phyloP scores from a whole-genome alignment of 2,113 vertebrate genomes.

The Colinus virginianus region DNA sequence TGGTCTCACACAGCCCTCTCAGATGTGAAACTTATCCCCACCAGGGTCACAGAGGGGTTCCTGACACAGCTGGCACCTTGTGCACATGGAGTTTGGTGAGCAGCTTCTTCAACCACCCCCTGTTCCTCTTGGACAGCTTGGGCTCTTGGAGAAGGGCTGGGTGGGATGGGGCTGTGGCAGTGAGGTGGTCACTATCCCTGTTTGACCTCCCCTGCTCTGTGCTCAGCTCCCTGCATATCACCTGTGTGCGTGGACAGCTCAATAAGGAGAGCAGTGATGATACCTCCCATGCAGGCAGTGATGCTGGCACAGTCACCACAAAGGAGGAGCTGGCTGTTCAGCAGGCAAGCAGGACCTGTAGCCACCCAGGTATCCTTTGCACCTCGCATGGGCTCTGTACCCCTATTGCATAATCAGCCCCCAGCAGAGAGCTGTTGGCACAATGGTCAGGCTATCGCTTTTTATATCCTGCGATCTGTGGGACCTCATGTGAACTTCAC shows the following conservation, averaged over 20 bases:
- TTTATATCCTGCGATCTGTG: neutral
- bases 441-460: neutral
- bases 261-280: fast-evolving
- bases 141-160: neutral
- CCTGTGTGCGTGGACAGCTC: neutral
- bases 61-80: fast-evolving
- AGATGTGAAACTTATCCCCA: fast-evolving
- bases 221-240: too few relatives aligned
- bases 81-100: neutral
- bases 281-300: neutral
- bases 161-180: neutral
- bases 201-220: fast-evolving
- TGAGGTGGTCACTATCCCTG: fast-evolving
- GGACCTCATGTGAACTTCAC: neutral
- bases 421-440: neutral
- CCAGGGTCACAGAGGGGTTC: fast-evolving
- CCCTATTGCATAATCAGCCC: neutral
- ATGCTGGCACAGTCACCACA: fast-evolving
- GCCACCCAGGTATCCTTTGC: neutral
- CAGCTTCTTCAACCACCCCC: neutral
- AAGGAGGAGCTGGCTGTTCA: neutral
- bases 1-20: neutral
- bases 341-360: neutral
- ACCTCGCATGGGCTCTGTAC: neutral
- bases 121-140: neutral